A percentile compares a stretch with the other conserved stretches of the same genome.
These are phyloP conservation scores for Sepiola atlantica DNA, from an alignment of 2,888 invertebrate genomes.

Conservation along the genomic window DNA sequence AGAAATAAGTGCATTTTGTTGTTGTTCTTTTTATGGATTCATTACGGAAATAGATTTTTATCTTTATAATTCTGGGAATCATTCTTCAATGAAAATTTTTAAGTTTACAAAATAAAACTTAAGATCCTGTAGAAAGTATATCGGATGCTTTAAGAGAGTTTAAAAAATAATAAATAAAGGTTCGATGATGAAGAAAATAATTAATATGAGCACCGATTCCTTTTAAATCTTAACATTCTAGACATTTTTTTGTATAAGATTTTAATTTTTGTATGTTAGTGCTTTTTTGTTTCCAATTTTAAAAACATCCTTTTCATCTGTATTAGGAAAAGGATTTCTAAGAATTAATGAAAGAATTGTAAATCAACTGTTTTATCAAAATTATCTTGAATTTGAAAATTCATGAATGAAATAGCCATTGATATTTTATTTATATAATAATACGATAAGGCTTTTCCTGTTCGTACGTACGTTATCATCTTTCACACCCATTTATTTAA, in stretches of 20 bases:
- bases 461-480: too few species aligned
- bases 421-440: neutral
- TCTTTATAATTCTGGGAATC: neutral
- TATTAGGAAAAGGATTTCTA: neutral
- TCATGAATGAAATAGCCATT: neutral
- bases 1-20: neutral
- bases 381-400: neutral
- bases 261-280: neutral
- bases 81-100: neutral
- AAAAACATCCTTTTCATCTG: neutral
- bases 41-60: conserved; percentile 32
- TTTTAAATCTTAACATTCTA: neutral
- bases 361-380: neutral
- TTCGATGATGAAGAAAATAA: neutral
- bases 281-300: neutral
- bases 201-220: neutral
- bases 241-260: neutral
- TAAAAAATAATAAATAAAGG: neutral
- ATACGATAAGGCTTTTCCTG: too few species aligned
- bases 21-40: conserved; percentile 32
- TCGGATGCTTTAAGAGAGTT: neutral
- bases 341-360: neutral
- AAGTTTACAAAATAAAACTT: conserved; percentile 32
- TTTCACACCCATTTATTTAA: too few species aligned
- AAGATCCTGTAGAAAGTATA: neutral